Percentiles rank a stretch among this genome's conserved stretches.
phyloP scores from a whole-genome alignment of 2,113 vertebrate species.

The Notothenia rossii region DNA sequence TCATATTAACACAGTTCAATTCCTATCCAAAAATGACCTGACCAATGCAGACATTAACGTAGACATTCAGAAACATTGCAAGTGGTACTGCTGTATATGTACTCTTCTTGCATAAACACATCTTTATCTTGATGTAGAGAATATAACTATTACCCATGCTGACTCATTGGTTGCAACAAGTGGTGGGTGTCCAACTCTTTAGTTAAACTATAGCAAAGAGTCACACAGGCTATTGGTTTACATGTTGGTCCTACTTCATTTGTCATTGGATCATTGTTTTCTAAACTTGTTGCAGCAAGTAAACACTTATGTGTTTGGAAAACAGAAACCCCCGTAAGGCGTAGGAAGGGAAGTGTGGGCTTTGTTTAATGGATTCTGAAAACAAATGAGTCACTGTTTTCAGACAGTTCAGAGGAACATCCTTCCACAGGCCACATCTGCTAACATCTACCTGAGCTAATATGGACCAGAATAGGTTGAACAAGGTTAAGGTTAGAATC shows the following conservation, averaged over 20 bases:
- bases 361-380: slow-evolving; percentile 41
- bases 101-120: slow-evolving; percentile 17
- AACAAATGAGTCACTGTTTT: slow-evolving; percentile 64
- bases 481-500: not conserved
- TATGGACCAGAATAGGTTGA: not conserved
- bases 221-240: slow-evolving; percentile 31
- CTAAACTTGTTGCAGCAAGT: slow-evolving; percentile 26
- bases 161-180: slow-evolving; percentile 15
- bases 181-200: slow-evolving; percentile 3
- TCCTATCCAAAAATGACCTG: not conserved
- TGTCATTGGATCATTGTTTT: not conserved
- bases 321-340: slow-evolving; percentile 37
- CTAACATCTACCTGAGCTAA: slow-evolving; percentile 15
- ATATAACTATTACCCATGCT: slow-evolving; percentile 4
- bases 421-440: slow-evolving; percentile 34
- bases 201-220: not conserved
- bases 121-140: slow-evolving; percentile 4
- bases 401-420: slow-evolving; percentile 29
- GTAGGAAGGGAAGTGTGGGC: slow-evolving; percentile 46
- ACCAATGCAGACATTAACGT: not conserved
- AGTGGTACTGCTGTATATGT: not conserved
- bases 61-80: not conserved
- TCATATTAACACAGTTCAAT: not conserved
- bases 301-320: slow-evolving; percentile 48
- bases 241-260: slow-evolving; percentile 5